phyloP scores from a whole-genome alignment of 2,888 invertebrate genomes.

The Listrodromus nycthemerus region DNA sequence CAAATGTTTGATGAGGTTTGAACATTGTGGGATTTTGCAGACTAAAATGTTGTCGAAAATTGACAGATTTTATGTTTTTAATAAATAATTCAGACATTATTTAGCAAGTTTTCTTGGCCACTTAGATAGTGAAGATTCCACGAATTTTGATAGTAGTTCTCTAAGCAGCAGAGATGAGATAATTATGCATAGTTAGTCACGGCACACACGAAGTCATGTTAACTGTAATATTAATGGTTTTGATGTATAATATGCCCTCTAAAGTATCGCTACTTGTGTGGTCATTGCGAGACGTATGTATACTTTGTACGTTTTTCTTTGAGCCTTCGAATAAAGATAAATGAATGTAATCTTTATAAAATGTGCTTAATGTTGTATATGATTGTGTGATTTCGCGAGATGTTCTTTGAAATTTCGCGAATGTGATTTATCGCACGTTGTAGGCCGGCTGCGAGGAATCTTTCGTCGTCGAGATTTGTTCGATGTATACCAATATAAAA shows the following conservation, averaged over 20 bases:
- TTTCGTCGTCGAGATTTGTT: constrained; percentile 44
- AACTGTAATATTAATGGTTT: constrained; percentile 43
- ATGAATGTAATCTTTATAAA: constrained; percentile 54
- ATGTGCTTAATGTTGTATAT: constrained; percentile 1
- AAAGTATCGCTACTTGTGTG: constrained; percentile 36
- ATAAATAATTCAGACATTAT: not conserved
- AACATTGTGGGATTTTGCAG: too few relatives aligned
- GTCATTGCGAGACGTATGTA: constrained; percentile 38
- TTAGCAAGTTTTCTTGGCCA: not conserved
- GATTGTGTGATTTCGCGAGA: not conserved
- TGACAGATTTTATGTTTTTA: not conserved
- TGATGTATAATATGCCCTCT: constrained; percentile 37
- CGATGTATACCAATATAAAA: constrained; percentile 42
- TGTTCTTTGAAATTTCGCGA: not conserved
- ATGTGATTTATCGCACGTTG: constrained; percentile 16
- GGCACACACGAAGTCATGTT: constrained; percentile 22
- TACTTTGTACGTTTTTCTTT: constrained; percentile 33
- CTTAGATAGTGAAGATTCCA: not conserved
- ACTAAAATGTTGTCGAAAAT: not conserved
- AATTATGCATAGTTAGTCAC: not conserved
- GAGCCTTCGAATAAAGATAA: constrained; percentile 47
- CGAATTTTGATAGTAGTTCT: not conserved
- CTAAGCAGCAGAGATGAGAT: not conserved
- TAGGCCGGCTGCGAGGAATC: constrained; percentile 1
- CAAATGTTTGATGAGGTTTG: not conserved